phyloP scores from a whole-genome alignment of 1,140 invertebrate species.

The Drosophila malerkotliana region DNA sequence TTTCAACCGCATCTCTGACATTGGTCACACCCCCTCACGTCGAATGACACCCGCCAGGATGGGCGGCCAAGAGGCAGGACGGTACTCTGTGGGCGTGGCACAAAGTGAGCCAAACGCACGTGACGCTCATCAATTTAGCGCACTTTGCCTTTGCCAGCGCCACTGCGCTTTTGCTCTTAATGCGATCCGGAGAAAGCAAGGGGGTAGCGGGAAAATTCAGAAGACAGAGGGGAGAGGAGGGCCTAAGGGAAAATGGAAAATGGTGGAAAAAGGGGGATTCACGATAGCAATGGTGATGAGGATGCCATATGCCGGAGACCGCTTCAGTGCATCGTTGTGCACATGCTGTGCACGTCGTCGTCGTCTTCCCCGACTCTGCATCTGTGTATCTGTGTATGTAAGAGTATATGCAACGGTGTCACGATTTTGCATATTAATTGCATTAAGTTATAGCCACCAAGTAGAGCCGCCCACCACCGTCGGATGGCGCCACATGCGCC shows the following conservation, averaged over 20 bases:
- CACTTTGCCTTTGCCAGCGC: conserved; percentile 65
- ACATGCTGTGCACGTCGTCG: conserved; percentile 61
- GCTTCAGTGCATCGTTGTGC: conserved; percentile 65
- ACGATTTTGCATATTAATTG: conserved; percentile 84
- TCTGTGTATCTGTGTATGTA: not conserved
- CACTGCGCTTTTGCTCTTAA: conserved; percentile 58
- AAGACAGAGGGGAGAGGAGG: conserved; percentile 5
- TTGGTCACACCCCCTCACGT: conserved; percentile 29
- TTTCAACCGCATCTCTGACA: conserved; percentile 37
- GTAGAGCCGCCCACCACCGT: conserved; percentile 20
- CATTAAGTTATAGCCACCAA: conserved; percentile 80
- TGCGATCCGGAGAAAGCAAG: conserved; percentile 50
- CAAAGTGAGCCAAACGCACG: conserved; percentile 73
- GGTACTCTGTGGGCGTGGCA: conserved; percentile 41
- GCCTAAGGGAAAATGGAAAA: conserved; percentile 13
- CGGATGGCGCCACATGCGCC: conserved; percentile 68
- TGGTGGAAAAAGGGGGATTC: conserved; percentile 13
- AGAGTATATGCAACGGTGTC: conserved; percentile 51
- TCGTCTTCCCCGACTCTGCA: conserved; percentile 20
- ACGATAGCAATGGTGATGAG: conserved; percentile 3
- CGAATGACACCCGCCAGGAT: conserved; percentile 44
- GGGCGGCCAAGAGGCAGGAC: conserved; percentile 8
- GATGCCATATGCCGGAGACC: conserved; percentile 25
- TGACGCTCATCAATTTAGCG: conserved; percentile 82
- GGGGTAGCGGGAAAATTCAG: conserved; percentile 11